A percentile compares a stretch with the other conserved stretches of the same genome.
phyloP scores from a whole-genome alignment of 2,797 vertebrate genomes.

The Myripristis jacobus region DNA sequence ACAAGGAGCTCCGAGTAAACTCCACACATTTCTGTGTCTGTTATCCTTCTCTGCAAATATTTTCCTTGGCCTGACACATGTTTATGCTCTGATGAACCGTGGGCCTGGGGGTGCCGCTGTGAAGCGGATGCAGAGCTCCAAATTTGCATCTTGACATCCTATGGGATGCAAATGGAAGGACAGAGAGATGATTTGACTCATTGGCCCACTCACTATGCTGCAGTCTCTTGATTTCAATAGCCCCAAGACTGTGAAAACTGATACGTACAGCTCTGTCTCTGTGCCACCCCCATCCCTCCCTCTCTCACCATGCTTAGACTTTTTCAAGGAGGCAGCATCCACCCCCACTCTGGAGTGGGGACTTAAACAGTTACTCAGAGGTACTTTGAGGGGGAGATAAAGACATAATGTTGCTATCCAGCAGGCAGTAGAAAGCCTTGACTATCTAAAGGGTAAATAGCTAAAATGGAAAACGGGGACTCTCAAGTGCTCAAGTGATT shows the following conservation, averaged over 20 bases:
- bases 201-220: slow-evolving; percentile 23
- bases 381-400: slow-evolving; percentile 15
- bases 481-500: neutral
- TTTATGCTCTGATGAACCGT: slow-evolving; percentile 73
- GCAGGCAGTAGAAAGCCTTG: neutral
- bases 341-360: slow-evolving; percentile 20
- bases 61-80: slow-evolving; percentile 73
- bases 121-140: slow-evolving; percentile 58
- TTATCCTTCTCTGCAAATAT: slow-evolving; percentile 73
- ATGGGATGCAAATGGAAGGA: slow-evolving; percentile 59
- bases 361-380: slow-evolving; percentile 54
- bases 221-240: slow-evolving; percentile 41
- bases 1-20: slow-evolving; percentile 53
- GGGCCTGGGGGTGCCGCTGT: slow-evolving; percentile 52
- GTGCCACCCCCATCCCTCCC: neutral
- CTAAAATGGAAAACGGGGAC: neutral
- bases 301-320: slow-evolving; percentile 39
- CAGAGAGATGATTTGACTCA: slow-evolving; percentile 33
- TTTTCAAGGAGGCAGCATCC: slow-evolving; percentile 31
- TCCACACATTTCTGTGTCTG: slow-evolving; percentile 56
- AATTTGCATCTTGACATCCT: slow-evolving; percentile 67
- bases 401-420: slow-evolving; percentile 3
- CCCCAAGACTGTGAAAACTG: slow-evolving; percentile 27
- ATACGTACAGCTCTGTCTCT: slow-evolving; percentile 1
- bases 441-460: neutral